Evolutionary conservation across 1,140 invertebrate species (phyloP).

Genomic region (Lasioglossum albipes): DNA sequence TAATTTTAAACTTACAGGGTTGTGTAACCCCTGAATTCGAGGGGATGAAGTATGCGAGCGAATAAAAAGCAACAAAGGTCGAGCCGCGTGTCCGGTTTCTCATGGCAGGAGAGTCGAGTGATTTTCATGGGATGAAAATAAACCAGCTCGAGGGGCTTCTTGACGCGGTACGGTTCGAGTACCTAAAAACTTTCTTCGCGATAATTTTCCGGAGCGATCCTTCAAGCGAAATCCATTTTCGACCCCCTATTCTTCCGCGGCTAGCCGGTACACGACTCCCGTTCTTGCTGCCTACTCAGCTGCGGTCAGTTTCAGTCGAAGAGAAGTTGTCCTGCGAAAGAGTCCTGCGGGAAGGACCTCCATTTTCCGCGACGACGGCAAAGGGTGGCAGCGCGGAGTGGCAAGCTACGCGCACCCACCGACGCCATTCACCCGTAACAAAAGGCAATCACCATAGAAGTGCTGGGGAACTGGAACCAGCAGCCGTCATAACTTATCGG

Average conservation of each 20-base stretch:
- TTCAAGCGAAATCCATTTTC: slow-evolving; percentile 22
- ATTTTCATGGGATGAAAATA: slow-evolving; percentile 11
- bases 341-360: slow-evolving; percentile 39
- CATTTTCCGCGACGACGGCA: slow-evolving; percentile 3
- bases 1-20: too few species aligned
- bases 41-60: too few species aligned
- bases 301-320: slow-evolving; percentile 64
- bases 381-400: slow-evolving; percentile 1
- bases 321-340: slow-evolving; percentile 67
- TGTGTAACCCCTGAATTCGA: too few species aligned
- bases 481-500: slow-evolving; percentile 72
- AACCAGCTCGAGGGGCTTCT: background rate
- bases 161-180: background rate
- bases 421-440: slow-evolving; percentile 72
- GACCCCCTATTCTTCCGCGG: background rate
- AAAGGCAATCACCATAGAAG: slow-evolving; percentile 75
- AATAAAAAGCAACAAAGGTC: background rate
- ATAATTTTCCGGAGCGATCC: slow-evolving; percentile 29
- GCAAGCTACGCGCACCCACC: slow-evolving; percentile 22
- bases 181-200: slow-evolving; percentile 18
- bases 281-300: slow-evolving; percentile 59
- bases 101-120: background rate
- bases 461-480: slow-evolving; percentile 66
- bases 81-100: background rate
- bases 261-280: background rate